Percentiles rank a stretch among this genome's conserved stretches.
Evolutionary conservation across 2,797 vertebrate species (phyloP).

Genomic region (Pipistrellus nathusii): DNA sequence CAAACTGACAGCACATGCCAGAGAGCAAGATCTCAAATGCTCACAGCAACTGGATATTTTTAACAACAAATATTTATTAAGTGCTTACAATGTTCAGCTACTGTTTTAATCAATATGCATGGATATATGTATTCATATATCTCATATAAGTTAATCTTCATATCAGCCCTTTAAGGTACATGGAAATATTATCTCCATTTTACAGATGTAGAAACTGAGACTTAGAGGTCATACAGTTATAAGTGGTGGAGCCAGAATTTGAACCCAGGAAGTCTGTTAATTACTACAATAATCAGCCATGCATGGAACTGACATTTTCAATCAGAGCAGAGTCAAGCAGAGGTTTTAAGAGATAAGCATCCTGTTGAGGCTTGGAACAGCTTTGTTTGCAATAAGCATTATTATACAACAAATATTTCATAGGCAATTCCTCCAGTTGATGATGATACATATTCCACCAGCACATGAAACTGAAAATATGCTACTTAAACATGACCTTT

Average conservation of each 20-base stretch:
- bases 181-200: conserved; percentile 46
- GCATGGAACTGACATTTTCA: conserved; percentile 58
- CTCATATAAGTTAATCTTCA: conserved; percentile 27
- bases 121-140: background rate
- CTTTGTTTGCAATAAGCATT: conserved; percentile 37
- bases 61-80: conserved; percentile 20
- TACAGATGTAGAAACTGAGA: conserved; percentile 27
- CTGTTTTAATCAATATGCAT: conserved; percentile 11
- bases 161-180: background rate
- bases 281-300: conserved; percentile 35
- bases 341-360: conserved; percentile 56
- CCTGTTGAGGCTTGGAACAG: conserved; percentile 7
- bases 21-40: background rate
- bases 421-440: conserved; percentile 66
- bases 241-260: background rate
- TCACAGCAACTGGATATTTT: background rate
- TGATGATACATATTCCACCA: conserved; percentile 67
- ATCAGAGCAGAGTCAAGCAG: conserved; percentile 16
- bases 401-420: conserved; percentile 63
- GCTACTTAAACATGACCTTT: conserved; percentile 45
- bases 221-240: conserved; percentile 8
- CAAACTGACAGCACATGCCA: background rate
- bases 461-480: conserved; percentile 65
- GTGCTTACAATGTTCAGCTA: conserved; percentile 41
- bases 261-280: conserved; percentile 45